Base-by-base conservation (phyloP, 2,113 vertebrate genomes). In the Amphiprion ocellaris region DNA sequence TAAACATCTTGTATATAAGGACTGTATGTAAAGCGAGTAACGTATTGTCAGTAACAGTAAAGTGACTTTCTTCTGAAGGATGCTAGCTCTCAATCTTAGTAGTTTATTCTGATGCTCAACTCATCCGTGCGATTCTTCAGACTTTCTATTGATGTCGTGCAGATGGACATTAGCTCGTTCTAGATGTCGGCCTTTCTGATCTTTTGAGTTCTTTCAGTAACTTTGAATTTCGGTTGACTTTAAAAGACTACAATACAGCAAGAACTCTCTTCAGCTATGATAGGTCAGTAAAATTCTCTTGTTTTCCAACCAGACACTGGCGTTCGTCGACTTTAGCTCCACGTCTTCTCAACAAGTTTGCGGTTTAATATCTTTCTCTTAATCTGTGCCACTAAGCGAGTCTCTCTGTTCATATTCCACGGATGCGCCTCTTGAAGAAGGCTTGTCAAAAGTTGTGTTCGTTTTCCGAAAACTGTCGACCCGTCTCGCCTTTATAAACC, bases 371-470 rank as follows among this genome's bases (percentile, higher is more conserved):
- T 41, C 60, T 54, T 70, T 65, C 19, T 73, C 49, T 62, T 47
- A 15, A 26, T 72, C 59, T 66, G 10, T n/a, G 30, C n/a, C 46
- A 50, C 11, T 61, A 56, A 64, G 21, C 10, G 10, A 76, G 17
- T 55, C 46, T 52, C 28, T 69, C 14, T 15, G 67, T 62, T 84
- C 47, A 39, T 66, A 41, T 63, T 68, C 53, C 77, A 62, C 14
- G 58, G 89, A 91, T 94, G 94, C 94, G 76, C 94, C 94, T 92
- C 92, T 92, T 89, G 62, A 88, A 88, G 88, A 94, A 93, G 94
- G 94, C 93, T 95, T 95, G 95, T 95, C 94, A 72, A 47, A 37
- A 54, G 70, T 23, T 39, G 49, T 5, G 12, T 71, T 53, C 30
- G 65, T 67, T 26, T 76, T 64, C 80, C 73, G 56, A 15, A 64